Conservation (phyloP, 2,888 invertebrate genomes). For the Thecocarcelia acutangulata region DNA sequence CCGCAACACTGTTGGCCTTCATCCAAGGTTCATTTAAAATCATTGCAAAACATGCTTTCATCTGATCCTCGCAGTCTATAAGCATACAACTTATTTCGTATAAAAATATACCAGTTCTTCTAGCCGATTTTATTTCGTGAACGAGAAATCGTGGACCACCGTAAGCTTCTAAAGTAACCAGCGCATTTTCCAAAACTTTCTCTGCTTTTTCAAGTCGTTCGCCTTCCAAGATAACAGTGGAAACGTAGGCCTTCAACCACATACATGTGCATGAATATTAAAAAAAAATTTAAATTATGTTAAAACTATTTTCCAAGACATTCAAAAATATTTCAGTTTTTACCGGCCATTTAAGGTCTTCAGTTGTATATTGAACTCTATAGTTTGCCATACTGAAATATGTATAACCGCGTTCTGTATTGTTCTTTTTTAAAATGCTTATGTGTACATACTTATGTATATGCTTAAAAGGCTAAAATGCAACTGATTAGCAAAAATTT, state of each 20-base stretch:
- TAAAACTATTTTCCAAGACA: too few species aligned
- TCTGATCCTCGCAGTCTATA: not conserved
- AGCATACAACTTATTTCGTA: conserved; percentile 56
- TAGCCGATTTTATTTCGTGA: conserved; percentile 21
- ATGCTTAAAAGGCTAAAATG: not conserved
- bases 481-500: conserved; percentile 2
- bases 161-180: conserved; percentile 50
- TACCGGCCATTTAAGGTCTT: conserved; percentile 61
- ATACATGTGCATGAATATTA: not conserved
- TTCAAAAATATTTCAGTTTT: not conserved
- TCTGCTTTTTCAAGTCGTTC: conserved; percentile 44
- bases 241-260: conserved; percentile 45
- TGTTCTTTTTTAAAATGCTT: not conserved
- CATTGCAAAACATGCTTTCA: conserved; percentile 24
- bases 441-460: not conserved
- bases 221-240: conserved; percentile 20
- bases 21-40: conserved; percentile 66
- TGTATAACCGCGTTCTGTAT: not conserved
- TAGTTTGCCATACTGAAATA: conserved; percentile 41
- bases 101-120: conserved; percentile 40
- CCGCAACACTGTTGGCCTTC: conserved; percentile 61
- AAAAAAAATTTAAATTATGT: not conserved
- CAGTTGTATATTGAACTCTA: conserved; percentile 27
- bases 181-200: conserved; percentile 47
- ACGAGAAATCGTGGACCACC: conserved; percentile 40